These are phyloP conservation scores for Bombylius discolor DNA, from an alignment of 2,888 invertebrate species.

Conservation along the genomic window DNA sequence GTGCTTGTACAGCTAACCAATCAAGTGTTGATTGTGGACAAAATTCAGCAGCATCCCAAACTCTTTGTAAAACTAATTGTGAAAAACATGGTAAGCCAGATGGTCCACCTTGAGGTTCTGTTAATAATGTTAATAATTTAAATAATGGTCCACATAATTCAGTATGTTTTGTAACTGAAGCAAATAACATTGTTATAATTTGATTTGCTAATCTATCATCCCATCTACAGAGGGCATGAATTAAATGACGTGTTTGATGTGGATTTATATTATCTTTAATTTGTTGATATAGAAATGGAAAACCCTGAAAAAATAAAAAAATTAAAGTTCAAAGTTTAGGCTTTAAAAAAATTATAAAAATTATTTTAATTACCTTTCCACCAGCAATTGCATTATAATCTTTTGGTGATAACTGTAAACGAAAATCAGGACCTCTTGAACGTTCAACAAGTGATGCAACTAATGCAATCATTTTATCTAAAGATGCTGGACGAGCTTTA, in stretches of 20 bases:
- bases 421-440: slow-evolving; percentile 63
- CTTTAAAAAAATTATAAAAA: background rate
- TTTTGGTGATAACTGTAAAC: slow-evolving; percentile 58
- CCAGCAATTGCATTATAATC: slow-evolving; percentile 75
- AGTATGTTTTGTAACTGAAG: slow-evolving; percentile 78
- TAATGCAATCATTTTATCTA: slow-evolving; percentile 91
- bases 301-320: slow-evolving; percentile 46
- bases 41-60: slow-evolving; percentile 83
- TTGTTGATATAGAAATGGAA: slow-evolving; percentile 88
- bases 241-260: slow-evolving; percentile 79
- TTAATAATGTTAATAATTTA: slow-evolving; percentile 75
- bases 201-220: slow-evolving; percentile 80
- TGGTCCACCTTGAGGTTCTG: slow-evolving; percentile 64
- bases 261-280: slow-evolving; percentile 87
- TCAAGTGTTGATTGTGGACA: slow-evolving; percentile 86
- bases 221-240: slow-evolving; percentile 83
- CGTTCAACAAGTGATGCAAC: slow-evolving; percentile 81
- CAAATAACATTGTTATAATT: slow-evolving; percentile 81
- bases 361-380: slow-evolving; percentile 50
- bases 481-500: slow-evolving; percentile 76
- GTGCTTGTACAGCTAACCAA: slow-evolving; percentile 75
- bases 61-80: slow-evolving; percentile 70
- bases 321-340: background rate
- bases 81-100: slow-evolving; percentile 84
- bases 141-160: slow-evolving; percentile 87